Evolutionary conservation across 2,888 invertebrate species (phyloP).

Genomic region (Oxystoma pomonae): DNA sequence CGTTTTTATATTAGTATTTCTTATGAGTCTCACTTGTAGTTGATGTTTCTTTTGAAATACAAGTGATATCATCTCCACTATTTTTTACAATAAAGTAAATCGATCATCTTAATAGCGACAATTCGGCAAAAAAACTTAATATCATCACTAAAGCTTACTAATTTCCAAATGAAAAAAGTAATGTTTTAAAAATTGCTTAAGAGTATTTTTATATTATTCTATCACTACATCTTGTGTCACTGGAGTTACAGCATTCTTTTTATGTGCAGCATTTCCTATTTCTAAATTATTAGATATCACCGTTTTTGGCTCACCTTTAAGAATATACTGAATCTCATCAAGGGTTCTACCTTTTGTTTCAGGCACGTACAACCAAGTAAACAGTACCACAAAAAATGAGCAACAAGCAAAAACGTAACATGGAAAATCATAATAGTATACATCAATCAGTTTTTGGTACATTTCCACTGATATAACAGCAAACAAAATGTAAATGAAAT

Average conservation of each 20-base stretch:
- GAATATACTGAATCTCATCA: conserved; percentile 43
- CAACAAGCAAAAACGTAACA: conserved; percentile 41
- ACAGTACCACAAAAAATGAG: conserved; percentile 39
- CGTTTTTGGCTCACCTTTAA: conserved; percentile 34
- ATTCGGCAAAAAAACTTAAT: too few species aligned
- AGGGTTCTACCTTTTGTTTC: conserved; percentile 43
- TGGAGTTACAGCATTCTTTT: too few species aligned
- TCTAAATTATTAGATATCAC: background rate
- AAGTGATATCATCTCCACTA: conserved; percentile 31
- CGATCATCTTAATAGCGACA: conserved; percentile 37
- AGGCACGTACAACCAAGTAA: conserved; percentile 39
- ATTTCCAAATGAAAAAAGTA: too few species aligned
- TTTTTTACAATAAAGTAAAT: conserved; percentile 40
- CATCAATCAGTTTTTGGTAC: conserved; percentile 35
- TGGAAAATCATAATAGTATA: conserved; percentile 39
- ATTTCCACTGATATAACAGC: conserved; percentile 39
- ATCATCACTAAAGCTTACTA: too few species aligned
- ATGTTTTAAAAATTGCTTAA: too few species aligned
- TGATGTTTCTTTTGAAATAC: conserved; percentile 34
- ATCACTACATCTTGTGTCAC: too few species aligned
- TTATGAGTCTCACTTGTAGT: too few species aligned
- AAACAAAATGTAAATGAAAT: conserved; percentile 41
- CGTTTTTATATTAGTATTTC: too few species aligned
- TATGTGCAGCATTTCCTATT: background rate
- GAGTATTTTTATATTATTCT: too few species aligned